A percentile compares a stretch with the other conserved stretches of the same genome.
phyloP scores from a whole-genome alignment of 2,113 vertebrate species.

The Mungos mungo region DNA sequence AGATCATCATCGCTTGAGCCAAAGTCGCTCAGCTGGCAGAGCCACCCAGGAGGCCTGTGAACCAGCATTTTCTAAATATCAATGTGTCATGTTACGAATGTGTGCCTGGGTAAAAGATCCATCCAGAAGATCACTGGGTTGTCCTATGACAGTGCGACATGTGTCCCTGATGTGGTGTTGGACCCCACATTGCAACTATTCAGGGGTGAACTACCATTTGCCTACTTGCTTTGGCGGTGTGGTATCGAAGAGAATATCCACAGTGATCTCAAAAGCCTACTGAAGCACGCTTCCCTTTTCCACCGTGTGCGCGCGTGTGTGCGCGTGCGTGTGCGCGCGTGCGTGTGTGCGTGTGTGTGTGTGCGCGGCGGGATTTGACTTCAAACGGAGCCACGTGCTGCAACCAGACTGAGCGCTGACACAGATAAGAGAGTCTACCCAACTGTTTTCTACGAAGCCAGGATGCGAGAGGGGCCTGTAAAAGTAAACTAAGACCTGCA shows the following conservation, averaged over 20 bases:
- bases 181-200: neutral
- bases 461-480: neutral
- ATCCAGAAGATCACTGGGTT: neutral
- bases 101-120: neutral
- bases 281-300: neutral
- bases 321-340: too few relatives aligned
- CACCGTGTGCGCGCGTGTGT: rapidly evolving
- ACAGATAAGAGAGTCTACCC: neutral
- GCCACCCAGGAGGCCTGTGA: neutral
- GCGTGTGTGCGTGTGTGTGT: too few relatives aligned
- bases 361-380: neutral
- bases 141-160: neutral
- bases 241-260: neutral
- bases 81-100: neutral
- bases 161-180: neutral
- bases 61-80: neutral
- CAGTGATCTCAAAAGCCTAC: neutral
- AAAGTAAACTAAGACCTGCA: neutral
- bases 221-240: neutral
- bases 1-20: too few relatives aligned
- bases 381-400: neutral
- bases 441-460: neutral
- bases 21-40: too few relatives aligned
- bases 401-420: neutral
- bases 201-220: neutral